Percentiles rank a stretch among this genome's conserved stretches.
phyloP scores from a whole-genome alignment of 2,113 vertebrate species.

The Channa argus region DNA sequence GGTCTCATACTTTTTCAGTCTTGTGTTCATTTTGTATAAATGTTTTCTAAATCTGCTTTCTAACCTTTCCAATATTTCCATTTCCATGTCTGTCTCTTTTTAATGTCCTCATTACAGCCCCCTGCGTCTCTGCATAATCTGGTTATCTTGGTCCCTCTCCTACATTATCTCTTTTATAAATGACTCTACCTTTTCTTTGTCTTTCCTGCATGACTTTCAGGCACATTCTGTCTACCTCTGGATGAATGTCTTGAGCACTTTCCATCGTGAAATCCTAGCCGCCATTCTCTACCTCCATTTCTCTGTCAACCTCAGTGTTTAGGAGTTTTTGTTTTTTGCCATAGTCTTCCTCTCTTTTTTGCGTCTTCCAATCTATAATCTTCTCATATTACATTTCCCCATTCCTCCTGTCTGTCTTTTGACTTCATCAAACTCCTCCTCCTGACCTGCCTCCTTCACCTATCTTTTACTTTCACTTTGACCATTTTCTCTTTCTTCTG shows the following conservation, averaged over 20 bases:
- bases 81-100: background rate
- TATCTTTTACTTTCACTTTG: background rate
- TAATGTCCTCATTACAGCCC: background rate
- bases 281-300: no score
- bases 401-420: background rate
- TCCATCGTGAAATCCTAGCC: no score
- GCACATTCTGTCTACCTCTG: constrained; percentile 27
- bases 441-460: background rate
- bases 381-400: background rate
- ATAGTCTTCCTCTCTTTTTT: background rate
- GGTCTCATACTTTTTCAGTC: background rate
- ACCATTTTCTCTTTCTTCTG: background rate
- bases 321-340: background rate
- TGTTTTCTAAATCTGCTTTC: background rate
- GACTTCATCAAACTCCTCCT: background rate
- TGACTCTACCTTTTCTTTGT: background rate
- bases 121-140: background rate
- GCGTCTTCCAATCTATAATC: background rate
- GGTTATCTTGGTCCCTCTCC: background rate
- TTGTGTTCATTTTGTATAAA: no score
- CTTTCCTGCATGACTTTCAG: no score
- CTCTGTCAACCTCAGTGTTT: background rate
- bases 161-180: background rate
- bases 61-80: background rate
- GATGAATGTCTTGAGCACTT: no score